A percentile compares a stretch with the other conserved stretches of the same genome.
These are phyloP conservation scores for Lathronympha strigana DNA, from an alignment of 2,888 invertebrate species.

Conservation along the genomic window DNA sequence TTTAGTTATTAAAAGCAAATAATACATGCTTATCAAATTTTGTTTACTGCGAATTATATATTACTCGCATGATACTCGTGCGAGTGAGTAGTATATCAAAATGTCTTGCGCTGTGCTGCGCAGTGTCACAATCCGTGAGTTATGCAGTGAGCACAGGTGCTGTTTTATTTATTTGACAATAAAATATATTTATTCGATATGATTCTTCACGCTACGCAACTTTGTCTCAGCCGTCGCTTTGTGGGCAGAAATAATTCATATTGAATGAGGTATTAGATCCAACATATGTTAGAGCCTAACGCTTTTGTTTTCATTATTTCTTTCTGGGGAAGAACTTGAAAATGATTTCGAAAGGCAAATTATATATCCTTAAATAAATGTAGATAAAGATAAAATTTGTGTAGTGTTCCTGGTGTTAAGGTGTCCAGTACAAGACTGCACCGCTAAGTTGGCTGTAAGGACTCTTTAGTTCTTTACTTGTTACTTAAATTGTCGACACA, in stretches of 20 bases:
- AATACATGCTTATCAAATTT: neutral
- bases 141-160: conserved; percentile 39
- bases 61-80: conserved; percentile 16
- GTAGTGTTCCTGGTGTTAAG: too few relatives aligned
- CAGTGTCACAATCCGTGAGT: conserved; percentile 41
- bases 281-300: neutral
- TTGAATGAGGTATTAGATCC: neutral
- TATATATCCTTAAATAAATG: too few relatives aligned
- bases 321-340: neutral
- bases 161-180: conserved; percentile 34
- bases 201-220: neutral
- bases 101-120: conserved; percentile 31
- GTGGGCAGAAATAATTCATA: neutral
- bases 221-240: conserved; percentile 7
- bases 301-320: neutral
- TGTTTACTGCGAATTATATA: conserved; percentile 4
- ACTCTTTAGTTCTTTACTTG: too few relatives aligned
- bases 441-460: too few relatives aligned
- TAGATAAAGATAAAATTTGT: too few relatives aligned
- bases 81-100: conserved; percentile 36
- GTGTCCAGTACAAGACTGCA: too few relatives aligned
- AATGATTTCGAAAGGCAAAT: neutral
- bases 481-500: too few relatives aligned
- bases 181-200: conserved; percentile 30
- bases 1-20: too few relatives aligned